Evolutionary conservation across 2,888 invertebrate genomes (phyloP).

Genomic region (Tinea semifulvella): DNA sequence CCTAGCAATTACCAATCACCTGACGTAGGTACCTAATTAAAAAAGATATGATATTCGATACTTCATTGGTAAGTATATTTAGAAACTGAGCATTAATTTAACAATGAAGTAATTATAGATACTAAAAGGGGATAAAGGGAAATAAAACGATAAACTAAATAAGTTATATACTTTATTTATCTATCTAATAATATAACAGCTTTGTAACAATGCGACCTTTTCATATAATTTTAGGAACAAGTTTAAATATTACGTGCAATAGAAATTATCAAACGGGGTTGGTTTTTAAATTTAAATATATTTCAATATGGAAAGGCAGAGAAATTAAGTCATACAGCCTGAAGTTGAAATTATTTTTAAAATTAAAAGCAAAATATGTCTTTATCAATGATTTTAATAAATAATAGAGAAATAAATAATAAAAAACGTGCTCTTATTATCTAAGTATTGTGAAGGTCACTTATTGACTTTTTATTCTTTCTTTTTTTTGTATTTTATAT

Average conservation of each 20-base stretch:
- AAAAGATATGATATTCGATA: no score
- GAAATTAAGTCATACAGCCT: neutral
- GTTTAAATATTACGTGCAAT: neutral
- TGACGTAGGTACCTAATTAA: no score
- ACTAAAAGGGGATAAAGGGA: neutral
- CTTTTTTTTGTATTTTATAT: neutral
- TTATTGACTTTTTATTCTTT: neutral
- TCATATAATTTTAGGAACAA: neutral
- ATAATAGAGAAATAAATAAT: neutral
- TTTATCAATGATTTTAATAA: neutral
- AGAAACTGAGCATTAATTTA: no score
- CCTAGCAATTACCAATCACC: neutral
- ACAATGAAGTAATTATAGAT: neutral
- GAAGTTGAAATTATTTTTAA: no score
- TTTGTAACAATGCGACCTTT: neutral
- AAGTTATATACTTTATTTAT: neutral
- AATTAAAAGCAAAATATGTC: neutral
- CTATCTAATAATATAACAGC: conserved; percentile 1
- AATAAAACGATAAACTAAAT: neutral
- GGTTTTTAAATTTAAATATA: neutral
- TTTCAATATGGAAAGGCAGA: neutral
- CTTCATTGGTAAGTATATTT: no score
- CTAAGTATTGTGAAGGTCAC: conserved; percentile 4
- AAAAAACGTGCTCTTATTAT: neutral
- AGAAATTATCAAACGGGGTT: neutral